These are phyloP conservation scores for Autographa gamma DNA, from an alignment of 2,888 invertebrate genomes.

Conservation along the genomic window DNA sequence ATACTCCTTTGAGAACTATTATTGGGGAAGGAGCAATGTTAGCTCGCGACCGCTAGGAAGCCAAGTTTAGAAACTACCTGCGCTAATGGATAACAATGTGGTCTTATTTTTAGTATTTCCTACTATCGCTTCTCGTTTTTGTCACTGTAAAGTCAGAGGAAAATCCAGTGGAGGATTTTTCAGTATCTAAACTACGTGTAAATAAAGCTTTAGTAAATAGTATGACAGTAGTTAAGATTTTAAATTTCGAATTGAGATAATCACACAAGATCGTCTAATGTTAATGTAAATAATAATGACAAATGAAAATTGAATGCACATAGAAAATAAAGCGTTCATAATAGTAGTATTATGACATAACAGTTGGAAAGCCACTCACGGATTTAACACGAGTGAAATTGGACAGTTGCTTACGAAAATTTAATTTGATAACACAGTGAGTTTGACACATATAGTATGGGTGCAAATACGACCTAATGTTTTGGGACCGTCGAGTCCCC, in stretches of 20 bases:
- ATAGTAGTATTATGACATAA: too few relatives aligned
- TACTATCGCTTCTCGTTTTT: conserved; percentile 15
- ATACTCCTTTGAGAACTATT: conserved; percentile 56
- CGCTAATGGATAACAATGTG: conserved; percentile 53
- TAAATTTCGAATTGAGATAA: too few relatives aligned
- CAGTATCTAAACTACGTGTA: too few relatives aligned
- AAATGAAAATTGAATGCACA: too few relatives aligned
- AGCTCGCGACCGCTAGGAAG: conserved; percentile 25
- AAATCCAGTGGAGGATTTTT: background rate
- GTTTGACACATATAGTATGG: conserved; percentile 26
- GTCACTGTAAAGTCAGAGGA: background rate
- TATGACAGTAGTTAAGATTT: too few relatives aligned
- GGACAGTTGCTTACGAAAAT: background rate
- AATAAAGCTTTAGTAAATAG: too few relatives aligned
- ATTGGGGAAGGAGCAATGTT: conserved; percentile 34
- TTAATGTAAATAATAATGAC: too few relatives aligned
- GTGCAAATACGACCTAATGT: conserved; percentile 29
- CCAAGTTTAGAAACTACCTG: conserved; percentile 51
- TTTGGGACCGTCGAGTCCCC: conserved; percentile 49
- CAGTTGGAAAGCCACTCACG: too few relatives aligned
- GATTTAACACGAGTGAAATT: too few relatives aligned
- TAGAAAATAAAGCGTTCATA: too few relatives aligned
- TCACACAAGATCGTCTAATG: too few relatives aligned
- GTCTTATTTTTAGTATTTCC: conserved; percentile 19
- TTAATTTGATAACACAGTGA: conserved; percentile 28